Evolutionary conservation across 2,888 invertebrate genomes (phyloP), one percentile per base, ranked within the genome.

Genomic region (Phortica magna): DNA sequence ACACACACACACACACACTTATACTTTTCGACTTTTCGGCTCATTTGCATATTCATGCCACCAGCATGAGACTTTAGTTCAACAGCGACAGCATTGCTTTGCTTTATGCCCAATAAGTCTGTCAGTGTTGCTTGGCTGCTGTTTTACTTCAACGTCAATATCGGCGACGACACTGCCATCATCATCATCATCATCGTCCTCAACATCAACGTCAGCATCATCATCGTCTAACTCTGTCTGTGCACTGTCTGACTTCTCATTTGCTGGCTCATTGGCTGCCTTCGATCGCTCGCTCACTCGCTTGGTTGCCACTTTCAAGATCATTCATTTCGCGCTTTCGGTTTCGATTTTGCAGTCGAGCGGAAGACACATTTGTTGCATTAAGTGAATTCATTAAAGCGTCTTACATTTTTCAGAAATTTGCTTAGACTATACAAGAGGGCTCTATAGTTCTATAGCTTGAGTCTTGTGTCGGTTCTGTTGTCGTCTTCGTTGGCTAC

Each of bases 311-410:
- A 17, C 43, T 75, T 68, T 75, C 74, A 68, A 75, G 74, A 75
- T 75, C 74, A 75, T 41, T 73, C 59, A 59, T 17, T 41, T 53
- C 22, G 70, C 31, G 17, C 41, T 65, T 65, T 71, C 70, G 31
- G 10, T 55, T 71, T 71, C 55, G 70, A 75, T 73, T 75, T 77
- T 77, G 75, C 75, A 75, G 64, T 68, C 72, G 10, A 81, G 78
- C 78, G 79, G 80, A 80, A 81, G 80, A 81, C 80, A 81, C 81
- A 81, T 80, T 71, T 31, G 80, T 79, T 80, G 78, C 79, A 77
- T 79, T 81, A 80, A 82, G 81, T 83, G 80, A 83, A 78, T 81
- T 81, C 79, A 81, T 82, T 81, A 83, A 81, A 55, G 19, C 78
- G 64, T 76, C 61, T 22, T 48, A 61, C 19, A 5, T 55, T 70